Conservation (phyloP, 2,113 vertebrate genomes). For the Reinhardtius hippoglossoides region DNA sequence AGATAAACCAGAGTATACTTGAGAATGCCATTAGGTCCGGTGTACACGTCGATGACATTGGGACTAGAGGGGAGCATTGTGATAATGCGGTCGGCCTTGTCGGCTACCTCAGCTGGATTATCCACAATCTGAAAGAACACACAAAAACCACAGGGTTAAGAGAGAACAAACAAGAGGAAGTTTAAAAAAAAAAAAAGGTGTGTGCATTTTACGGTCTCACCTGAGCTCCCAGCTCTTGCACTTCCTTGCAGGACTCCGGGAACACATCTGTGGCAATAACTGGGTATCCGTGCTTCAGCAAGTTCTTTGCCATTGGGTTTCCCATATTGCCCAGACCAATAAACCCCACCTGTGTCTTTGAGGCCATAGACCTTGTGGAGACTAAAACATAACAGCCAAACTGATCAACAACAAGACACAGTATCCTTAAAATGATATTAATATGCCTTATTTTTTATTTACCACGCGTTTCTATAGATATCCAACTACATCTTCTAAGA, state of each 20-base stretch:
- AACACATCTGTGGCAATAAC: constrained; percentile 94
- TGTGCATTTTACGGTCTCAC: constrained; percentile 71
- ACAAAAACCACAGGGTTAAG: neutral
- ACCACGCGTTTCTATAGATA: neutral
- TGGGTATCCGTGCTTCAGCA: constrained; percentile 95
- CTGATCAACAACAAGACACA: neutral
- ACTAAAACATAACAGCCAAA: constrained; percentile 77
- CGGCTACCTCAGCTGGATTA: constrained; percentile 94
- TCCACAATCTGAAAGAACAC: constrained; percentile 87
- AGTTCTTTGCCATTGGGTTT: constrained; percentile 98
- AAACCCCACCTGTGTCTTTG: constrained; percentile 97
- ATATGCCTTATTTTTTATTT: neutral
- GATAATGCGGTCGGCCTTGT: constrained; percentile 96
- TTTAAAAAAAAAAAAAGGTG: neutral
- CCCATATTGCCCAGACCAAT: constrained; percentile 98
- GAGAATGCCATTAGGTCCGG: constrained; percentile 93
- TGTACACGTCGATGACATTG: constrained; percentile 92
- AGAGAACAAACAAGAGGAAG: neutral
- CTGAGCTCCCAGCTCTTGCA: constrained; percentile 94
- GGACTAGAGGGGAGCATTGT: constrained; percentile 97
- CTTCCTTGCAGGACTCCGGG: constrained; percentile 96
- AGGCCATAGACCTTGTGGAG: constrained; percentile 94
- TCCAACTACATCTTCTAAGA: too few species aligned
- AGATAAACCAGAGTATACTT: constrained; percentile 84
- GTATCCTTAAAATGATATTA: neutral